Percentiles rank a stretch among this genome's conserved stretches.
These are phyloP conservation scores for Formica exsecta DNA, from an alignment of 1,140 invertebrate genomes.

Conservation along the genomic window DNA sequence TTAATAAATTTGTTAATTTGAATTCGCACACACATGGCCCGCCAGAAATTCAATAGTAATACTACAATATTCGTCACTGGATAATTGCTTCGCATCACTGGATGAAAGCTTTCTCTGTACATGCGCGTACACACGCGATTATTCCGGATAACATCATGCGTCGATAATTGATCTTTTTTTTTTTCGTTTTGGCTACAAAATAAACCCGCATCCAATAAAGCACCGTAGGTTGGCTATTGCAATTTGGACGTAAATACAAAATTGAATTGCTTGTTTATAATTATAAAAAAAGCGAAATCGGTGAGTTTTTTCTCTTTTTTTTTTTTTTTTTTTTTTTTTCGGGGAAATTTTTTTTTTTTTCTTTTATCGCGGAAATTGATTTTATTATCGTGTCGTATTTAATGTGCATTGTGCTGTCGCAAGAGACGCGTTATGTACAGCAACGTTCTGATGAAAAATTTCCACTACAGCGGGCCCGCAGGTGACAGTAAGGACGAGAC, in stretches of 20 bases:
- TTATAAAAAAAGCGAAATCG: slow-evolving; percentile 3
- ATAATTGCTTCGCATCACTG: slow-evolving; percentile 62
- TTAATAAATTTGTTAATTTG: slow-evolving; percentile 65
- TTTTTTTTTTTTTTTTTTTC: too few species aligned
- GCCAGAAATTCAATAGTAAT: slow-evolving; percentile 54
- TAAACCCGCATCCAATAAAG: slow-evolving; percentile 45
- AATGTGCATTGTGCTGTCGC: neutral
- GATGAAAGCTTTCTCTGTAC: slow-evolving; percentile 40
- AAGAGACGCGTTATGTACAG: neutral
- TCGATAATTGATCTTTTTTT: slow-evolving; percentile 56
- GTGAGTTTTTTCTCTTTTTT: neutral
- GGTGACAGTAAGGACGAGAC: slow-evolving; percentile 83
- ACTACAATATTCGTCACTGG: slow-evolving; percentile 60
- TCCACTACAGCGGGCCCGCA: slow-evolving; percentile 83
- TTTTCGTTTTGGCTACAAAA: slow-evolving; percentile 28
- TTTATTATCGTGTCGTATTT: slow-evolving; percentile 39
- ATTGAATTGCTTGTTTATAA: slow-evolving; percentile 37
- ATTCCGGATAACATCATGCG: slow-evolving; percentile 34
- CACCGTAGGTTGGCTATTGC: slow-evolving; percentile 20
- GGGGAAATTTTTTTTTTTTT: neutral
- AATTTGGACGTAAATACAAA: slow-evolving; percentile 34
- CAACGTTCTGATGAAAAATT: slow-evolving; percentile 37
- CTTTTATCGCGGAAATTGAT: slow-evolving; percentile 3
- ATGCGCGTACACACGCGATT: neutral
- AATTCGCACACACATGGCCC: slow-evolving; percentile 19